Evolutionary conservation across 2,797 vertebrate genomes (phyloP).

Genomic region (Nyctalus aviator): DNA sequence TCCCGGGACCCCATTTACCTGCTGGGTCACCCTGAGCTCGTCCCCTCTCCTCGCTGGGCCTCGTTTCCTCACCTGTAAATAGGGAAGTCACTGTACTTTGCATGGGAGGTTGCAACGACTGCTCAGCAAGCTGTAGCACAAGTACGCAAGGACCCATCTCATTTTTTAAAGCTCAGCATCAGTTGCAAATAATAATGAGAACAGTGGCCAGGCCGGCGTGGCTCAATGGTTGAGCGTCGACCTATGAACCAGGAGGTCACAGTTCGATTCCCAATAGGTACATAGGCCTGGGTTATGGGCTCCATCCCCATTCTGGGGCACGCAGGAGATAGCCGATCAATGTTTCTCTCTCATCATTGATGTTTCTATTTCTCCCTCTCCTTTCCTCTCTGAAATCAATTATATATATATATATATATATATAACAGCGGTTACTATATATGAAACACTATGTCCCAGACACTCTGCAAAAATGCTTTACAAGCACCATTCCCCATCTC

Average conservation of each 20-base stretch:
- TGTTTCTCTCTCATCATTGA: too few species aligned
- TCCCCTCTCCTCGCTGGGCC: background rate
- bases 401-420: too few species aligned
- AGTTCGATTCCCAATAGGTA: too few species aligned
- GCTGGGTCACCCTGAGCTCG: background rate
- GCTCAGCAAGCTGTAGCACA: background rate
- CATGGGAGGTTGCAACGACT: background rate
- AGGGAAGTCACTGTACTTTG: background rate
- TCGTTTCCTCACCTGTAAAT: background rate
- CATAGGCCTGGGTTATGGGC: too few species aligned
- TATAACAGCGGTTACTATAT: background rate
- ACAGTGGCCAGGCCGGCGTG: background rate
- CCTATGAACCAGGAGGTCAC: too few species aligned
- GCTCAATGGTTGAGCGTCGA: too few species aligned
- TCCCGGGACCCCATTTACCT: background rate
- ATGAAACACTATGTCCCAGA: slow-evolving; percentile 32
- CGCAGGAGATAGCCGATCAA: too few species aligned
- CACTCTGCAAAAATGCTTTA: background rate
- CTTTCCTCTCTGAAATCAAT: too few species aligned
- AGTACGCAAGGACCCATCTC: background rate
- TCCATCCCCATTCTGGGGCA: too few species aligned
- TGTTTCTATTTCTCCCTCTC: too few species aligned
- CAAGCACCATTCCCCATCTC: background rate
- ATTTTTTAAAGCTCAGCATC: background rate
- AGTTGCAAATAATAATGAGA: slow-evolving; percentile 18